phyloP scores from a whole-genome alignment of 2,888 invertebrate genomes.

The Beris chalybata region DNA sequence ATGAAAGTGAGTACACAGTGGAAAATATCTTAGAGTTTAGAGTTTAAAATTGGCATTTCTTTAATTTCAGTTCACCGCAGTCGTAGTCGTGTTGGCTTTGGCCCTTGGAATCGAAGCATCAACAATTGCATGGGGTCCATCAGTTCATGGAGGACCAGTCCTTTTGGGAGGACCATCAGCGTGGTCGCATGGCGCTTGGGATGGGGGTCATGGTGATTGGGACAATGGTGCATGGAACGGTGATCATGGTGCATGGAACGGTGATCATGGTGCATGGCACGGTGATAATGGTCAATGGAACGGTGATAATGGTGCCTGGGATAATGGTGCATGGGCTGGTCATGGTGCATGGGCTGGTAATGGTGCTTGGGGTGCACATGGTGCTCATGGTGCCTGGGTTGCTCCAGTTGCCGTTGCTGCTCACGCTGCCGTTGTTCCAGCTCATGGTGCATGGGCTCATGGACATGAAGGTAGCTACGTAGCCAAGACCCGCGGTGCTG shows the following conservation, averaged over 20 bases:
- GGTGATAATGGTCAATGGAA: not conserved
- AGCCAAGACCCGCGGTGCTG: constrained; percentile 61
- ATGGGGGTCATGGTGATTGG: not conserved
- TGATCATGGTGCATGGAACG: not conserved
- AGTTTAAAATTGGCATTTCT: not conserved
- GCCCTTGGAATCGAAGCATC: constrained; percentile 42
- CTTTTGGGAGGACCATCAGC: constrained; percentile 39
- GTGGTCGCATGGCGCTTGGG: constrained; percentile 9
- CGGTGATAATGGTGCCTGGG: constrained; percentile 19
- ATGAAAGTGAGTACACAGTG: constrained; percentile 18
- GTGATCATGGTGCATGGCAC: constrained; percentile 19
- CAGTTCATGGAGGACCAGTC: not conserved
- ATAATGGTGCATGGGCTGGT: constrained; percentile 5
- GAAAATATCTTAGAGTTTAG: not conserved
- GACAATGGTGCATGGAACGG: constrained; percentile 24
- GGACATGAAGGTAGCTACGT: constrained; percentile 57
- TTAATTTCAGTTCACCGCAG: constrained; percentile 45
- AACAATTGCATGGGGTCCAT: constrained; percentile 33
- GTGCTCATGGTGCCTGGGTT: constrained; percentile 31
- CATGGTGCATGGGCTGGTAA: constrained; percentile 37
- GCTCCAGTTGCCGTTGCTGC: constrained; percentile 10
- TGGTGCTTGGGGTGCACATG: not conserved
- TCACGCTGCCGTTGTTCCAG: constrained; percentile 14
- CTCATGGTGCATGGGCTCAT: constrained; percentile 28
- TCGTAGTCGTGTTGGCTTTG: constrained; percentile 48